Evolutionary conservation across 2,888 invertebrate species (phyloP), one percentile per base, ranked within the genome.

Genomic region (Deilephila porcellus): DNA sequence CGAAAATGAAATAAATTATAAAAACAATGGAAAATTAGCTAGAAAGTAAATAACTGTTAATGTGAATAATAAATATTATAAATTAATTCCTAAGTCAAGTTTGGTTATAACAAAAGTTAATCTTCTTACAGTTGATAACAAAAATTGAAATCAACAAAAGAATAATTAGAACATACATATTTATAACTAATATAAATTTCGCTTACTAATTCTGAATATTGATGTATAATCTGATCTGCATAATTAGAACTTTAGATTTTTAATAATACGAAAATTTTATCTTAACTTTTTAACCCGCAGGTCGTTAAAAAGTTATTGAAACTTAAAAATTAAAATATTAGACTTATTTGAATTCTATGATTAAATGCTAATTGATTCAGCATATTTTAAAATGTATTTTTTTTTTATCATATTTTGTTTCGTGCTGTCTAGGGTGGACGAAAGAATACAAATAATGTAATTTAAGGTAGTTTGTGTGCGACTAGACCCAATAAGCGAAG

Each of bases 311-410:
- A 20, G 64, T 45, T 45, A 67, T 45, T 20, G 45, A 14, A 67
- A 45, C 14, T 52, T 52, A 20, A 52, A 45, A 56, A 56, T 56
- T 34, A 63, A 34, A 63, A n/a, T 19, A 62, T 62, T 19, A 63
- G 25, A 67, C 64, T 67, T 2, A 64, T 67, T 67, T 64, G 37
- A 64, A 64, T 64, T 20, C 20, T 37, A 64, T 45, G 37, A 64
- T 64, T 45, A n/a, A 64, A 64, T 64, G 64, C 20, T 64, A 64
- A 64, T 37, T 64, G 37, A 64, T 20, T 64, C 20, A 37, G 37
- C n/a, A 64, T 64, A 64, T 64, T 64, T 64, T 8, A 14, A 45
- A 45, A 45, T 14, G 3, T 45, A 11, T 45, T 14, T 45, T 45
- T 45, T 45, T 45, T 11, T 3, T 1, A 14, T 45, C 1, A 45